Conservation (phyloP, 2,888 invertebrate species). For the Pyrrhia umbra region DNA sequence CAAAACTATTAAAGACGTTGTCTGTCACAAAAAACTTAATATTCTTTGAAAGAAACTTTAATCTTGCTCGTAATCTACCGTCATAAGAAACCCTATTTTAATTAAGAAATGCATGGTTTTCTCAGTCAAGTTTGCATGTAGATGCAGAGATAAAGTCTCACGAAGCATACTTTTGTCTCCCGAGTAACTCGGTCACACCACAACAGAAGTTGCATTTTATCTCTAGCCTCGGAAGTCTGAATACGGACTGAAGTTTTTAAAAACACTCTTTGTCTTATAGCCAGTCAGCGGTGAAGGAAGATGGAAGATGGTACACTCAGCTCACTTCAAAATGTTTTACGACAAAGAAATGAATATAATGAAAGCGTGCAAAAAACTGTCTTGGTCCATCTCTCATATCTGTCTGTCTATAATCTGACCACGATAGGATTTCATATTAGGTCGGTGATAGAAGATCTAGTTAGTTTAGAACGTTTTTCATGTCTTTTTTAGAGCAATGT, state of each 20-base stretch:
- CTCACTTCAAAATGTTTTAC: slow-evolving; percentile 34
- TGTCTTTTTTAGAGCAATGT: not conserved
- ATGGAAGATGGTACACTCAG: slow-evolving; percentile 33
- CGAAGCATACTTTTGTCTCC: slow-evolving; percentile 55
- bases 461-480: slow-evolving; percentile 5
- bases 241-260: slow-evolving; percentile 51
- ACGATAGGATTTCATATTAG: slow-evolving; percentile 20
- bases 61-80: not conserved
- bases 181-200: slow-evolving; percentile 70
- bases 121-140: slow-evolving; percentile 38
- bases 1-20: too few relatives aligned
- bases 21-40: too few relatives aligned
- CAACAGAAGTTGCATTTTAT: slow-evolving; percentile 65
- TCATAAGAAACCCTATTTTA: not conserved
- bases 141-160: slow-evolving; percentile 50
- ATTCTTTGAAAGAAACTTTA: too few relatives aligned
- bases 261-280: slow-evolving; percentile 52
- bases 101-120: slow-evolving; percentile 52
- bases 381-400: slow-evolving; percentile 9
- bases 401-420: slow-evolving; percentile 2
- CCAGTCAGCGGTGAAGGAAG: slow-evolving; percentile 26
- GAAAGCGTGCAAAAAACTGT: slow-evolving; percentile 33
- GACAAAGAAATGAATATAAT: slow-evolving; percentile 36
- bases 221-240: slow-evolving; percentile 51
- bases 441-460: slow-evolving; percentile 2